Evolutionary conservation across 2,888 invertebrate genomes (phyloP), one percentile per base, ranked within the genome.

Genomic region (Scaptomyza caliginosa): DNA sequence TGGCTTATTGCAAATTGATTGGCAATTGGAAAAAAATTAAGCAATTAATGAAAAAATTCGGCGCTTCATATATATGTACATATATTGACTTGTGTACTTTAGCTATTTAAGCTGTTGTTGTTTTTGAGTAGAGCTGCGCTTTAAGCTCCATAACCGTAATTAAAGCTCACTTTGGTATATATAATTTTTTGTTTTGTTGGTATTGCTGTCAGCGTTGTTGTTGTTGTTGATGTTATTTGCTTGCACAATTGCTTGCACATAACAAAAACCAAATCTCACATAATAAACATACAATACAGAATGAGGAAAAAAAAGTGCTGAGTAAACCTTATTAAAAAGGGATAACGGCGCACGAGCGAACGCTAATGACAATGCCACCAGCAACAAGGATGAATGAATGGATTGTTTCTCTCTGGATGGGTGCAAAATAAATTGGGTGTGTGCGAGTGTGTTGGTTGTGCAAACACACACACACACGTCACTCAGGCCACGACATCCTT

Each of bases 311-410:
- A 62, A 78, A 83, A 85, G 67, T 88, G 83, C 83, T 86, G 83
- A 83, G 83, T 88, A 88, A 83, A 83, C 83, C 83, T 83, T 83
- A 83, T 83, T 83, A 83, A 83, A 83, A 86, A 83, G 88, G 83
- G 88, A 83, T 83, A 83, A 83, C 81, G 80, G 77, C 67, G 55
- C 70, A 74, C 76, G 85, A 68, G 81, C 66, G 17, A 74, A 63
- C 81, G 81, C 86, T 81, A 81, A 81, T 81, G 81, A 81, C 81
- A 86, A 81, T 74, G 84, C 77, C 74, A 63, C 58, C 67, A 43
- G 72, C 76, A 42, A 71, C 24, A 46, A 26, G 64, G 32, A 13
- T 55, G 56, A 45, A 43, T 50, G 59, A 36, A 40, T 34, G 16
- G 52, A 38, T 42, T 45, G 58, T 42, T 34, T 28, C 28, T 2